These are phyloP conservation scores for Avahi laniger DNA, from an alignment of 2,797 vertebrate genomes.

Conservation along the genomic window DNA sequence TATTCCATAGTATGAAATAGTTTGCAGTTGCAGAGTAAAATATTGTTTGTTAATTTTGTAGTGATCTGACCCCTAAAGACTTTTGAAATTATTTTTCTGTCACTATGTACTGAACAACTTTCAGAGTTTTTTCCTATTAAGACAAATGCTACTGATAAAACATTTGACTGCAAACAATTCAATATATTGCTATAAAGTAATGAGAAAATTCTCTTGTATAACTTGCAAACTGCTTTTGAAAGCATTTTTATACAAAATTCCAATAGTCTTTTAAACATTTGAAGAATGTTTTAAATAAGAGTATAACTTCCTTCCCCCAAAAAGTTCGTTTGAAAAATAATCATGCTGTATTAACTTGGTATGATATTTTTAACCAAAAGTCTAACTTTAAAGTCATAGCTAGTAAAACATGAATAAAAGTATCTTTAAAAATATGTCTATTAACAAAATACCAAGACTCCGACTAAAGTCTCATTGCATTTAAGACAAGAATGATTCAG, in stretches of 20 bases:
- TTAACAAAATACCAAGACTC: neutral
- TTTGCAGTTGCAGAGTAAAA: conserved; percentile 16
- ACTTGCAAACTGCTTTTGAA: neutral
- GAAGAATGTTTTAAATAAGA: neutral
- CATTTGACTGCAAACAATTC: neutral
- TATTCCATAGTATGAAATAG: neutral
- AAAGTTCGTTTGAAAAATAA: neutral
- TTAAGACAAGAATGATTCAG: neutral
- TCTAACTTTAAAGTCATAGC: neutral
- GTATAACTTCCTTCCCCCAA: neutral
- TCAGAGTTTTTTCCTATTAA: neutral
- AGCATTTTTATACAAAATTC: neutral
- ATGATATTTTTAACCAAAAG: neutral
- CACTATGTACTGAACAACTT: neutral
- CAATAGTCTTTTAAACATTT: neutral
- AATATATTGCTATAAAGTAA: neutral
- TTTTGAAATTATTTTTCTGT: neutral
- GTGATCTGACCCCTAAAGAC: neutral
- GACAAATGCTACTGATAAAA: neutral
- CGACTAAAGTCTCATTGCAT: neutral
- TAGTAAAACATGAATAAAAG: neutral
- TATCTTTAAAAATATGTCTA: neutral
- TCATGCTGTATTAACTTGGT: neutral
- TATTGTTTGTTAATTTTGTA: conserved; percentile 5
- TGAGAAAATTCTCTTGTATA: neutral